A percentile compares a stretch with the other conserved stretches of the same genome.
These are phyloP conservation scores for Zaprionus nigranus DNA, from an alignment of 1,140 invertebrate genomes.

Conservation along the genomic window DNA sequence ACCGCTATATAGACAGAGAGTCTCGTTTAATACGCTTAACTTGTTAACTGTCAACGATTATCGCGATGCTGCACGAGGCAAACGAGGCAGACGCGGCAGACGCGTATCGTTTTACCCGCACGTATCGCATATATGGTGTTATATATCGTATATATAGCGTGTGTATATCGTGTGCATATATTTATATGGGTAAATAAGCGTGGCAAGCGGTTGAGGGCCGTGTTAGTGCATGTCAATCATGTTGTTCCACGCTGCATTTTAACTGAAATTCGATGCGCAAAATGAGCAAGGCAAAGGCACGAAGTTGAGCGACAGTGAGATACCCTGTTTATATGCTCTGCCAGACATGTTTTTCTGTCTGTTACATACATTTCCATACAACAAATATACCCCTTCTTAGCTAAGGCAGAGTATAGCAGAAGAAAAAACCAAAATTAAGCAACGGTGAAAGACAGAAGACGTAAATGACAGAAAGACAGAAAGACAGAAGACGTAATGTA, in stretches of 20 bases:
- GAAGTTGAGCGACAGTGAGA: neutral
- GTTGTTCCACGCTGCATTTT: slow-evolving; percentile 60
- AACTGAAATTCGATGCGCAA: slow-evolving; percentile 40
- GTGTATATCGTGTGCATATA: slow-evolving; percentile 5
- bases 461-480: too few species aligned
- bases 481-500: neutral
- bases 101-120: slow-evolving; percentile 4
- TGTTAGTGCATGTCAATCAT: slow-evolving; percentile 74
- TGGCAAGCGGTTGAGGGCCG: slow-evolving; percentile 22
- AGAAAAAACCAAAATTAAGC: neutral
- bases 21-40: slow-evolving; percentile 55
- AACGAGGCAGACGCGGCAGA: neutral
- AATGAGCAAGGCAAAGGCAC: neutral
- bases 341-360: too few species aligned
- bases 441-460: neutral
- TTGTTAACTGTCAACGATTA: slow-evolving; percentile 71
- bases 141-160: slow-evolving; percentile 8
- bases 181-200: slow-evolving; percentile 23
- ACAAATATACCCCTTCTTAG: neutral
- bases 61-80: slow-evolving; percentile 37
- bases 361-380: neutral
- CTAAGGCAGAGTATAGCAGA: neutral
- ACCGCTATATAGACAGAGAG: slow-evolving; percentile 11
- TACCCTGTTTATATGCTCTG: neutral
- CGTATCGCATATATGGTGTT: neutral